phyloP scores from a whole-genome alignment of 2,888 invertebrate genomes.

The Epiperipatus broadwayi region DNA sequence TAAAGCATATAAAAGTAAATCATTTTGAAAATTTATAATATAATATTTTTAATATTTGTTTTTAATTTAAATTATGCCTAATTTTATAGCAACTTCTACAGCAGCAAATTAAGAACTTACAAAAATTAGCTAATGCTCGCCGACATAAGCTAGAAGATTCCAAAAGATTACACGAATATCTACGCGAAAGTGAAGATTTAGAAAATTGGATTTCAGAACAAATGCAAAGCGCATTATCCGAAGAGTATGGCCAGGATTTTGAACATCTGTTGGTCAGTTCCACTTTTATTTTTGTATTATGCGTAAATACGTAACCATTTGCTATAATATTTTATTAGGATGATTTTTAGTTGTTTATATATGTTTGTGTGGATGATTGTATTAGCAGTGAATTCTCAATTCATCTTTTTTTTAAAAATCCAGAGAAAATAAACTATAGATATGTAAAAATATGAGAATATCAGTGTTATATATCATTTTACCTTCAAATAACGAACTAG shows the following conservation, averaged over 20 bases:
- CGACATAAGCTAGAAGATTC: constrained; percentile 76
- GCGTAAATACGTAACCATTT: not conserved
- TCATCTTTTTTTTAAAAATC: too few relatives aligned
- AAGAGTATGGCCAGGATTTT: constrained; percentile 85
- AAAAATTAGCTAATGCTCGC: constrained; percentile 53
- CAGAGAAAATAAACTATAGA: too few relatives aligned
- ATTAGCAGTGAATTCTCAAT: too few relatives aligned
- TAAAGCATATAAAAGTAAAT: too few relatives aligned
- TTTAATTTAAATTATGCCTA: constrained; percentile 15
- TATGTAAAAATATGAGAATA: too few relatives aligned
- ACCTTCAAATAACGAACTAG: too few relatives aligned
- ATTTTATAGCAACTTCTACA: constrained; percentile 36
- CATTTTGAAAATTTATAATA: too few relatives aligned
- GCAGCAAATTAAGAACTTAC: constrained; percentile 56
- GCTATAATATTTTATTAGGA: too few relatives aligned
- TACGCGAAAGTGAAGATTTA: constrained; percentile 68
- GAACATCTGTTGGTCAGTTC: constrained; percentile 53
- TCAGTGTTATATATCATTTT: too few relatives aligned
- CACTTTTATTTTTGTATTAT: not conserved
- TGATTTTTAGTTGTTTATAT: too few relatives aligned
- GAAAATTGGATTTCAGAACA: constrained; percentile 84
- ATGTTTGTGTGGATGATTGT: too few relatives aligned
- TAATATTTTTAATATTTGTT: constrained; percentile 14
- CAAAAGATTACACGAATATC: constrained; percentile 71
- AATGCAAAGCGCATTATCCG: constrained; percentile 64